Percentiles rank a stretch among this genome's conserved stretches.
These are phyloP conservation scores for Erinaceus europaeus DNA, from an alignment of 2,113 vertebrate species.

Conservation along the genomic window DNA sequence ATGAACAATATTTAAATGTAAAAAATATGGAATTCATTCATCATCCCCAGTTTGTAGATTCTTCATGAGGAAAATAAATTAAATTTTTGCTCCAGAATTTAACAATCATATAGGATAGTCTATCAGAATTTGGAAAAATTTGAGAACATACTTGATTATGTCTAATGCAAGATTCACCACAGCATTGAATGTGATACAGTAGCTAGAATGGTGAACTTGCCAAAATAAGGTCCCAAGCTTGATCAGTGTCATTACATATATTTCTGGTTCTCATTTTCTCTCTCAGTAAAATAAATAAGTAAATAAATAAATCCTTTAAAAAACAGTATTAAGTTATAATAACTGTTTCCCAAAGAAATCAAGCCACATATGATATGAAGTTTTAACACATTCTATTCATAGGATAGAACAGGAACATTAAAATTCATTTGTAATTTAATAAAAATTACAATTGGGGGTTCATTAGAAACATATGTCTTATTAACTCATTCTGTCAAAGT, in stretches of 20 bases:
- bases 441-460: neutral
- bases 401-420: neutral
- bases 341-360: constrained; percentile 4
- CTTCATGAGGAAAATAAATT: neutral
- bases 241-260: too few species aligned
- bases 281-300: too few species aligned
- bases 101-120: neutral
- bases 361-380: neutral
- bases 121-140: neutral
- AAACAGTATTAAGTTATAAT: too few species aligned
- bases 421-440: neutral
- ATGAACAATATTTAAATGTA: neutral
- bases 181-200: too few species aligned
- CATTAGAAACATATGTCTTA: neutral
- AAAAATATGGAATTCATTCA: neutral
- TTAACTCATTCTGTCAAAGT: neutral
- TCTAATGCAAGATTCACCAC: too few species aligned
- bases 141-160: too few species aligned
- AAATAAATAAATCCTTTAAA: too few species aligned
- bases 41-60: neutral
- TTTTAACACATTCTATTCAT: neutral
- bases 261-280: too few species aligned
- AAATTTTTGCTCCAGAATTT: neutral
- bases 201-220: too few species aligned
- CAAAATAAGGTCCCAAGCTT: too few species aligned